Evolutionary conservation across 1,140 invertebrate genomes (phyloP).

Genomic region (Drosophila bipectinata): DNA sequence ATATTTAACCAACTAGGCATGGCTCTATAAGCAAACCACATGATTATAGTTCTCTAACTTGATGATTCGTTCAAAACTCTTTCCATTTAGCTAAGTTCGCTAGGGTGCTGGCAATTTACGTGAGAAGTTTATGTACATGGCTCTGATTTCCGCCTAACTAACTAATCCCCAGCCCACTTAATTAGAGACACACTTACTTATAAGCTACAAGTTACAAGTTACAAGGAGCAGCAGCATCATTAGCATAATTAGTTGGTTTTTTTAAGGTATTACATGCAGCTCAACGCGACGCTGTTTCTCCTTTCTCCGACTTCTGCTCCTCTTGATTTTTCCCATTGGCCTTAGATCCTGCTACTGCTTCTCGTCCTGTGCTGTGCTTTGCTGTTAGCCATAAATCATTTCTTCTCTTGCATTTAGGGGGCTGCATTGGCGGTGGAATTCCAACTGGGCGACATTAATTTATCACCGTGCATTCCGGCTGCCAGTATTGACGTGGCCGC

Average conservation of each 20-base stretch:
- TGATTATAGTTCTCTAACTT: conserved; percentile 31
- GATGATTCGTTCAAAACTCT: conserved; percentile 18
- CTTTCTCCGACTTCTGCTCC: conserved; percentile 2
- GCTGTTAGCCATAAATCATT: conserved; percentile 32
- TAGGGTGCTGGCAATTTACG: conserved; percentile 48
- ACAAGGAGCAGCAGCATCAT: conserved; percentile 37
- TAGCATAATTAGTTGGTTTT: conserved; percentile 71
- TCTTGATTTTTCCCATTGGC: not conserved
- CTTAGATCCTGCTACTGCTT: conserved; percentile 8
- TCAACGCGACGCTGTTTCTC: conserved; percentile 5
- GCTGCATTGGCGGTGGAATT: conserved; percentile 76
- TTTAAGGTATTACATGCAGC: conserved; percentile 53
- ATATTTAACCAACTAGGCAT: conserved; percentile 36
- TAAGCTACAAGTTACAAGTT: conserved; percentile 54
- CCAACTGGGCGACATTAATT: conserved; percentile 67
- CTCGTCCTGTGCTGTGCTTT: conserved; percentile 6
- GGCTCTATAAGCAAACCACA: conserved; percentile 37
- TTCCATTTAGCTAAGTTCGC: conserved; percentile 40
- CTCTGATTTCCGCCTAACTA: conserved; percentile 54
- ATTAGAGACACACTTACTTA: conserved; percentile 74
- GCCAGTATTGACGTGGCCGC: conserved; percentile 63
- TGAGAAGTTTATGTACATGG: conserved; percentile 67
- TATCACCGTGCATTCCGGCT: conserved; percentile 70
- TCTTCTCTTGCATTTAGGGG: conserved; percentile 45
- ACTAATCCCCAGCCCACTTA: conserved; percentile 68